phyloP scores from a whole-genome alignment of 1,140 invertebrate genomes.

The Trichonephila clavipes region DNA sequence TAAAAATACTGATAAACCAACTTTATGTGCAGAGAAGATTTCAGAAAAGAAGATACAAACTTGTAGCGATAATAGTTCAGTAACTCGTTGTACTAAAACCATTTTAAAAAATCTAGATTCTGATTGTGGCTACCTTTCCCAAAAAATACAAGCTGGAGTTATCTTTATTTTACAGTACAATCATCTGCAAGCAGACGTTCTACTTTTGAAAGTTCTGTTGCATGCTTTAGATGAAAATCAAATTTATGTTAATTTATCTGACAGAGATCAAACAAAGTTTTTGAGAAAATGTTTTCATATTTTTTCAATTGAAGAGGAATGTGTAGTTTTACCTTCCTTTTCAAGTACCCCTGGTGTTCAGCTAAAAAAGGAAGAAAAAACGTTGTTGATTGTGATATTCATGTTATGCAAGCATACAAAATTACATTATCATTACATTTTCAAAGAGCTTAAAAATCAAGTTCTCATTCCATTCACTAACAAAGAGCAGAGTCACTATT shows the following conservation, averaged over 20 bases:
- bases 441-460: not conserved
- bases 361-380: conserved; percentile 30
- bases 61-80: too few relatives aligned
- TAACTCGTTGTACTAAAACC: too few relatives aligned
- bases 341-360: not conserved
- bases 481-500: not conserved
- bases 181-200: not conserved
- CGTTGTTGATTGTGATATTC: not conserved
- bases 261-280: not conserved
- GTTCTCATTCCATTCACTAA: not conserved
- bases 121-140: not conserved
- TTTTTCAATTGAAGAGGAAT: not conserved
- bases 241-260: not conserved
- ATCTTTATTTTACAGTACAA: not conserved
- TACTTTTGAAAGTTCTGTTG: not conserved
- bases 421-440: not conserved
- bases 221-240: not conserved
- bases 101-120: not conserved
- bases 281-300: not conserved
- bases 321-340: not conserved
- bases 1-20: not conserved
- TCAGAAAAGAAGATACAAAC: too few relatives aligned
- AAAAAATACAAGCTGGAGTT: not conserved
- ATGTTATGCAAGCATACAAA: not conserved
- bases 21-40: too few relatives aligned